Evolutionary conservation across 64 coral and sea anemone species (phyloP).

Genomic region (Hydrozoanthus tunicans): DNA sequence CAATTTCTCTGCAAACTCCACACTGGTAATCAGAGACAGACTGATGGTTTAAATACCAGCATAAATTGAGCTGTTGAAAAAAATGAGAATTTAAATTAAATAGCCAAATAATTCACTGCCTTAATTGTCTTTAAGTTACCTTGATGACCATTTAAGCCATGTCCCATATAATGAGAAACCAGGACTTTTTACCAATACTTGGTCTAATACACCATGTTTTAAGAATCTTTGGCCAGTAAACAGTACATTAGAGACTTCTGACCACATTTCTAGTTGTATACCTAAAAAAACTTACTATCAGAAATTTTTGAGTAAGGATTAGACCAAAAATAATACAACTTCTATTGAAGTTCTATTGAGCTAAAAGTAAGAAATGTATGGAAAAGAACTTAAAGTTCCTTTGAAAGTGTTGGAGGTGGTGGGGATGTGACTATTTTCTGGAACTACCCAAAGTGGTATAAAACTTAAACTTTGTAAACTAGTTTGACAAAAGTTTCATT

Average conservation of each 20-base stretch:
- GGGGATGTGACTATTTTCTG: no score
- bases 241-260: not conserved
- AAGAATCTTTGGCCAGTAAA: not conserved
- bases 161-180: no score
- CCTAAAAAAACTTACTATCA: not conserved
- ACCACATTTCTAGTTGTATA: not conserved
- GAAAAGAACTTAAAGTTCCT: not conserved
- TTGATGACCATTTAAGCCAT: no score
- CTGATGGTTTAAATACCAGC: no score
- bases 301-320: not conserved
- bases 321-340: not conserved
- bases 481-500: conserved; percentile 23
- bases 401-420: not conserved
- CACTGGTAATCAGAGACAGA: not conserved
- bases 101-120: not conserved
- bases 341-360: no score
- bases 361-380: not conserved
- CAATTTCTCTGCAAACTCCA: not conserved
- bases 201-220: not conserved
- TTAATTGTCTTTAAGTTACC: not conserved
- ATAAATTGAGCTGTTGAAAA: no score
- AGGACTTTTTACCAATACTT: no score
- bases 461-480: conserved; percentile 17
- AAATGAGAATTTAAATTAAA: no score
- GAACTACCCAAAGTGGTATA: not conserved